A percentile compares a stretch with the other conserved stretches of the same genome.
phyloP scores from a whole-genome alignment of 2,888 invertebrate species.

The Chrysomela aeneicollis region DNA sequence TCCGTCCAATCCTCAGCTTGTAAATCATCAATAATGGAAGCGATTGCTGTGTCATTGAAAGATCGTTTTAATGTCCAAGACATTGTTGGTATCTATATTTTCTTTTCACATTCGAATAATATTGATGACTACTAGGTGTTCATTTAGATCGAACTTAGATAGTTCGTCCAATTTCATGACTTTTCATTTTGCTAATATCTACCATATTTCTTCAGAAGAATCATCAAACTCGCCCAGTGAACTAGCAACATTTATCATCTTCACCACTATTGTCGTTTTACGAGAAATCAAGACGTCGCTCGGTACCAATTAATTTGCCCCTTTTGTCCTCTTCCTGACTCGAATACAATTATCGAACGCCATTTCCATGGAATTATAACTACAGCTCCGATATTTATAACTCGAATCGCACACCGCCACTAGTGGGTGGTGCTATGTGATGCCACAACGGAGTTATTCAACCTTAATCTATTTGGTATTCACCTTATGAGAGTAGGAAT shows the following conservation, averaged over 20 bases:
- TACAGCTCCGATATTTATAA: constrained; percentile 28
- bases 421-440: constrained; percentile 29
- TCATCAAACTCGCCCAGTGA: too few species aligned
- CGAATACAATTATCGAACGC: constrained; percentile 23
- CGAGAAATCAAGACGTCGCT: neutral
- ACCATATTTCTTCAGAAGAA: too few species aligned
- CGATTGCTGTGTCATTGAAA: neutral
- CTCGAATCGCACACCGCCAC: constrained; percentile 16
- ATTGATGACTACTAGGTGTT: too few species aligned
- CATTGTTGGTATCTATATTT: neutral
- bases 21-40: constrained; percentile 1
- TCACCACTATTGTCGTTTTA: neutral
- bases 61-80: constrained; percentile 8
- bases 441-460: constrained; percentile 30
- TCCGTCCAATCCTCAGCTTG: neutral
- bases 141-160: too few species aligned
- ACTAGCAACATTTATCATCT: neutral
- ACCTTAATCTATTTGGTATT: constrained; percentile 35
- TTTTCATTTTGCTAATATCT: too few species aligned
- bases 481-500: constrained; percentile 30
- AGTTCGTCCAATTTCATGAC: too few species aligned
- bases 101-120: neutral
- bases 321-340: constrained; percentile 14
- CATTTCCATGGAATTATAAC: constrained; percentile 30
- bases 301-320: constrained; percentile 14